Base-by-base conservation (phyloP, 2,113 vertebrate genomes). In the Coptodon rendalli region DNA sequence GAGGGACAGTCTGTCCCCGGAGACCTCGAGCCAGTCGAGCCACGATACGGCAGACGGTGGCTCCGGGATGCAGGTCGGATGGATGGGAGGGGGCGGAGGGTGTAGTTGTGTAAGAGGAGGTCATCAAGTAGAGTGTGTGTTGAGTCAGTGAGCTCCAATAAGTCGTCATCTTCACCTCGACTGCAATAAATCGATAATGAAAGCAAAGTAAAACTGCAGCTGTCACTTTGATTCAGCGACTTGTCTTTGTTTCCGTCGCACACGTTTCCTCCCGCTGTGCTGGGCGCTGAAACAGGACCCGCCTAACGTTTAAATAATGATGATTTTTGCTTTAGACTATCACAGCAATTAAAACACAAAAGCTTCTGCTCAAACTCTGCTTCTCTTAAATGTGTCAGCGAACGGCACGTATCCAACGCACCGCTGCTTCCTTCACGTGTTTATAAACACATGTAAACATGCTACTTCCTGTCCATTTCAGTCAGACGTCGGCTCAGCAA, bases 401-500 rank as follows among this genome's bases (percentile, higher is more conserved):
- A 78, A 7, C 10, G 71, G 27, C 71, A 78, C 43, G 24, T 31
- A 12, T 29, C 9, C 43, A 6, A 17, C 40, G 3, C 40, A 40
- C 11, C 11, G 13, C 63, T 2, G 36, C 34, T 38, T n/a, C 31
- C 61, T 36, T 19, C 29, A 17, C 66, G 1, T 29, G 45, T 31
- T 31, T 5, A 50, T 31, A n/a, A 50, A 78, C 10, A 31, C 71
- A 31, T 78, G 73, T 50, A 78, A 78, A 31, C 27, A 78, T 50
- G 17, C 27, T 50, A 12, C 48, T 40, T 14, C 83, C 17, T n/a
- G 53, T 92, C 31, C 5, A 34, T 59, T 86, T 22, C 92, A 97
- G 98, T 96, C 89, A 27, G 96, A 95, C 34, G 17, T 91, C 31
- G 92, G 87, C 1, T 96, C 94, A 31, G 92, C 94, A 1, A 84